Base-by-base conservation (phyloP, 1,140 invertebrate genomes). In the Thaumetopoea pityocampa region DNA sequence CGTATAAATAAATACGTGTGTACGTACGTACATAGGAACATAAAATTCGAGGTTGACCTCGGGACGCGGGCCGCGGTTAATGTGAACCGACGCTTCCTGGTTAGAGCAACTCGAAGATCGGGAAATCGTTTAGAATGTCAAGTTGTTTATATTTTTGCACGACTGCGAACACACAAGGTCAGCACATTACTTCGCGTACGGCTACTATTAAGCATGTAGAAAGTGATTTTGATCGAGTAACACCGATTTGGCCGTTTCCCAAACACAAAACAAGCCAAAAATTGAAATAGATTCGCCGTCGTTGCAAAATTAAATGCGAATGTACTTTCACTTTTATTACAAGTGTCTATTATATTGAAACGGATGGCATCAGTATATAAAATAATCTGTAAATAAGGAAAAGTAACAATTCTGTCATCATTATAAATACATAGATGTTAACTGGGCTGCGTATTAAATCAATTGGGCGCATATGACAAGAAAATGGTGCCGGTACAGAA, bases 91-190 rank as follows among this genome's bases (percentile, higher is more conserved):
- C 38, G 60, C 67, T 80, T 80, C 79, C 79, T 83, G 72, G 78
- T 79, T 71, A 76, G n/a, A n/a, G 68, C 68, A 62, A 67, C 66
- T 72, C 59, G 60, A 67, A 73, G 65, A 78, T 78, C 73, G 70
- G 70, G 65, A 74, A 79, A 74, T 70, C 66, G 64, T 69, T 72
- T 80, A 71, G 70, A 77, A 80, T 80, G 72, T 80, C 68, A 83
- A 66, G 63, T 76, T 78, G 74, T n/a, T n/a, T n/a, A 79, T 83
- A 83, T 83, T 81, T 83, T 83, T 78, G 74, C 77, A 57, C 63
- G 72, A 55, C 79, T 72, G 58, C 78, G 76, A 78, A 72, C 55
- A 61, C 49, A 69, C 73, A 81, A 83, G 77, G 79, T 69, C 68
- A 58, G 18, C 35, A 35, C 54, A 60, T 66, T 69, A 66, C 71